These are phyloP conservation scores for Channa argus DNA, from an alignment of 2,113 vertebrate species.

Conservation along the genomic window DNA sequence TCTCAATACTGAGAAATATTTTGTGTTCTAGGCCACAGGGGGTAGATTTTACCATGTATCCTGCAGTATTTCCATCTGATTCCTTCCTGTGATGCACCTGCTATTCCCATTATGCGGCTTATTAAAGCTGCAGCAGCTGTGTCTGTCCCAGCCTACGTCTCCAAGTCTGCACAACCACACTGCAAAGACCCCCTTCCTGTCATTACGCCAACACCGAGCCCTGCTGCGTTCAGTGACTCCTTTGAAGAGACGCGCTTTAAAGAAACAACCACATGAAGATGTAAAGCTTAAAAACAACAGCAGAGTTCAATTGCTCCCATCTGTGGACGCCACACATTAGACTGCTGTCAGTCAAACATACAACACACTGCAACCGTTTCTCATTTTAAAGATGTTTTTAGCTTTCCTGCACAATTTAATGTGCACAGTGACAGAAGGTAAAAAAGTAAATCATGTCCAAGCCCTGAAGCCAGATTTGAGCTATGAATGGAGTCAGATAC, in stretches of 20 bases:
- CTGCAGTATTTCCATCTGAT: background rate
- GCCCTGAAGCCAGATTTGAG: no score
- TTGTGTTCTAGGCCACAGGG: no score
- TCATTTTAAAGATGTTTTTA: constrained; percentile 5
- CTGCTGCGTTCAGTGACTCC: constrained; percentile 7
- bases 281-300: no score
- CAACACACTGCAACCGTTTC: background rate
- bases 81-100: constrained; percentile 24
- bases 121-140: constrained; percentile 50
- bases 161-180: background rate
- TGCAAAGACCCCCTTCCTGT: constrained; percentile 29
- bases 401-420: background rate
- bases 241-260: constrained; percentile 36
- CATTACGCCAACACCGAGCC: constrained; percentile 22
- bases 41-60: no score
- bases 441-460: background rate
- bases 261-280: constrained; percentile 36
- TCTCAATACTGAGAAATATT: no score
- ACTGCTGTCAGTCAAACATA: constrained; percentile 1
- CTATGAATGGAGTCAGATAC: no score
- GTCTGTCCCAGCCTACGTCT: background rate
- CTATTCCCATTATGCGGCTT: background rate
- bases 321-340: background rate
- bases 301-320: background rate
- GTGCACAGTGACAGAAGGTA: background rate